Percentiles rank a stretch among this genome's conserved stretches.
Evolutionary conservation across 2,797 vertebrate genomes (phyloP).

Genomic region (Anniella stebbinsi): DNA sequence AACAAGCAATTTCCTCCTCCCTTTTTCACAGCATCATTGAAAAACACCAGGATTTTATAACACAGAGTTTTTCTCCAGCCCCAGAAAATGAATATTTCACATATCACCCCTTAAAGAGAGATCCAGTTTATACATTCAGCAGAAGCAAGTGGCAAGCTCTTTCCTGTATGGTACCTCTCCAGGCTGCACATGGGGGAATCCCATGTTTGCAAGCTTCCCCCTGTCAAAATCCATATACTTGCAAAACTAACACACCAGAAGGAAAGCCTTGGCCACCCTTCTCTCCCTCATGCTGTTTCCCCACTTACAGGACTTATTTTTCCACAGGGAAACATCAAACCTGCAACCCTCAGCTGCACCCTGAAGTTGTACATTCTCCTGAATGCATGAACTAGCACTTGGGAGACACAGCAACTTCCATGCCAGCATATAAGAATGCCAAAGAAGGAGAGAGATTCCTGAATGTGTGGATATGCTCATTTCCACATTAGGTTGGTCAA

Average conservation of each 20-base stretch:
- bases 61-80: neutral
- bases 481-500: neutral
- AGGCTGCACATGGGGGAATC: neutral
- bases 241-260: neutral
- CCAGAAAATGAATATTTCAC: neutral
- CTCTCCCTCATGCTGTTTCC: neutral
- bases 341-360: neutral
- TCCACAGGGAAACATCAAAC: neutral
- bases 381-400: neutral
- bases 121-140: neutral
- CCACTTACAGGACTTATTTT: neutral
- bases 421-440: neutral
- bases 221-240: neutral
- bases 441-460: neutral
- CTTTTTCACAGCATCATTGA: neutral
- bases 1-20: neutral
- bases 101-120: neutral
- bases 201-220: neutral
- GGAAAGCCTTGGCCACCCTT: neutral
- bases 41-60: neutral
- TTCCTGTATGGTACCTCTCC: neutral
- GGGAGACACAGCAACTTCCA: neutral
- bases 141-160: neutral
- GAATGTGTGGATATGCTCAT: too few relatives aligned
- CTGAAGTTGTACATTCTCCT: neutral